phyloP scores from a whole-genome alignment of 92 coral and sea anemone species.

The Chrysogorgia sp. region DNA sequence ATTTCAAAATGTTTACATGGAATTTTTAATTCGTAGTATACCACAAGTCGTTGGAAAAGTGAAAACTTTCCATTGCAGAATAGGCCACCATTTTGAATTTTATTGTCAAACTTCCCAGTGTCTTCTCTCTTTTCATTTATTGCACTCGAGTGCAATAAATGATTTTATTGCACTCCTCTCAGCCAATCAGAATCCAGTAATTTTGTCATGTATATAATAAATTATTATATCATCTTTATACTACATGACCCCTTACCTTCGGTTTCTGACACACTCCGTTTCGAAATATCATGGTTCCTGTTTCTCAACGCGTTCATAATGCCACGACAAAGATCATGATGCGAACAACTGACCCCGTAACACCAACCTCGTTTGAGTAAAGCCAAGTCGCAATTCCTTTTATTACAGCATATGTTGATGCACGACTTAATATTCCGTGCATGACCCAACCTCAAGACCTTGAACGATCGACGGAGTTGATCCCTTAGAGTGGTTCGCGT shows the following conservation, averaged over 20 bases:
- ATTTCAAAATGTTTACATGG: no score
- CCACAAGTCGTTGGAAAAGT: no score
- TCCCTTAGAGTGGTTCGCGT: constrained; percentile 16
- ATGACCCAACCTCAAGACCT: constrained; percentile 26
- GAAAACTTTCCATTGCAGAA: no score
- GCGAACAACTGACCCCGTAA: constrained; percentile 24
- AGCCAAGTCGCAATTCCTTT: constrained; percentile 25
- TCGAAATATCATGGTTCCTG: constrained; percentile 25
- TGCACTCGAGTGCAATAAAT: no score
- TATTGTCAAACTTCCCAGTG: no score
- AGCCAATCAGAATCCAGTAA: no score
- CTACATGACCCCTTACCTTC: constrained; percentile 18
- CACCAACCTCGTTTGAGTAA: constrained; percentile 4
- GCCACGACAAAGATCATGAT: constrained; percentile 34
- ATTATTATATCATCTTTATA: no score
- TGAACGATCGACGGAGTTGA: constrained; percentile 32
- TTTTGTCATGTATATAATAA: no score
- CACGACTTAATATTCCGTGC: constrained; percentile 24
- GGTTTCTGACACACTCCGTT: constrained; percentile 26
- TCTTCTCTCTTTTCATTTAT: no score
- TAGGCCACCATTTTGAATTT: no score
- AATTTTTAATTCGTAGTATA: no score
- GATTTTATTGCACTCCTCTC: no score
- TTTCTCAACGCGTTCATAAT: constrained; percentile 22
- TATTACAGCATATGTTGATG: constrained; percentile 27